Evolutionary conservation across 1,140 invertebrate species (phyloP).

Genomic region (Homarus americanus): DNA sequence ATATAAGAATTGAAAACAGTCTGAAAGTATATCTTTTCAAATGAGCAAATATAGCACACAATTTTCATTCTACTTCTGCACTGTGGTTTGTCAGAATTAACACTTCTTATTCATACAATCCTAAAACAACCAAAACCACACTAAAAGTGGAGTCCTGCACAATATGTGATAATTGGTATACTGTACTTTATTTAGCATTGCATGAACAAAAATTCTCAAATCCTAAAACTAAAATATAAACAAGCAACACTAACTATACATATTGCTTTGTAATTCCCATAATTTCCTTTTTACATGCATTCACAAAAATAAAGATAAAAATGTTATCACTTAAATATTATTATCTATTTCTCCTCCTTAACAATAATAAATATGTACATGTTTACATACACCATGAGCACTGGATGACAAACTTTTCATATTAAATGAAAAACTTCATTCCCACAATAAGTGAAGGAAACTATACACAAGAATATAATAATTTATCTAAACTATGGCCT

Average conservation of each 20-base stretch:
- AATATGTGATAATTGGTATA: not conserved
- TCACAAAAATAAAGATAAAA: conserved; percentile 10
- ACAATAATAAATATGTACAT: not conserved
- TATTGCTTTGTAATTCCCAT: not conserved
- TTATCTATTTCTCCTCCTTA: not conserved
- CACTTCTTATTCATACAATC: not conserved
- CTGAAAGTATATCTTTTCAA: not conserved
- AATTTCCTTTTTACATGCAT: not conserved
- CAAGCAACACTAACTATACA: not conserved
- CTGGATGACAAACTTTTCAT: not conserved
- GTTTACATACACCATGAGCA: not conserved
- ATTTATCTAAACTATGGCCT: not conserved
- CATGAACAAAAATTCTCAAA: not conserved
- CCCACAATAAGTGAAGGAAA: not conserved
- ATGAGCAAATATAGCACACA: not conserved
- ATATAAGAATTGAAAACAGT: not conserved
- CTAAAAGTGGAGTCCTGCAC: not conserved
- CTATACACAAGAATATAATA: not conserved
- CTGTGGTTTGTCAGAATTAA: not conserved
- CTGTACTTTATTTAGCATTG: not conserved
- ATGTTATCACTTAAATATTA: not conserved
- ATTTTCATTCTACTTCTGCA: not conserved
- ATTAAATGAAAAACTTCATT: not conserved
- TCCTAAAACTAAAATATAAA: not conserved
- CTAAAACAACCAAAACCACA: not conserved